Conservation (phyloP, 2,797 vertebrate genomes). For the Oreochromis mossambicus region DNA sequence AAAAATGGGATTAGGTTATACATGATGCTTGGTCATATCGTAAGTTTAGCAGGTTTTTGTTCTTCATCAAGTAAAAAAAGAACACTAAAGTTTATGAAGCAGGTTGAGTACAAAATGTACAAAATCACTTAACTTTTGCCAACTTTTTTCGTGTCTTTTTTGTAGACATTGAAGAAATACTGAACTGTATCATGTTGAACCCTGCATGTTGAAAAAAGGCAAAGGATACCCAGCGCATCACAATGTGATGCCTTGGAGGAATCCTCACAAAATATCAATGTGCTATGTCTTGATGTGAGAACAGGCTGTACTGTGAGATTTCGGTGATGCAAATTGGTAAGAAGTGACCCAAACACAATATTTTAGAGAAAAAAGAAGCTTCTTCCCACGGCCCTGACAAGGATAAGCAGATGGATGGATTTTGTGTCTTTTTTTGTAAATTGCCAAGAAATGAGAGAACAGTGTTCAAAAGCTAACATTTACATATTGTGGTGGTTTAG, state of each 20-base stretch:
- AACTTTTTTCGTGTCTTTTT: not conserved
- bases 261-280: not conserved
- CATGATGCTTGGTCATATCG: fast-evolving
- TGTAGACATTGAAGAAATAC: not conserved
- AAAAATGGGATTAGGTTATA: not conserved
- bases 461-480: not conserved
- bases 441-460: not conserved
- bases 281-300: not conserved
- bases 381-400: not conserved
- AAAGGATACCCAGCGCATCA: not conserved
- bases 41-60: not conserved
- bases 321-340: not conserved
- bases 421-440: not conserved
- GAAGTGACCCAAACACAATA: not conserved
- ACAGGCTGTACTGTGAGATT: not conserved
- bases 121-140: not conserved
- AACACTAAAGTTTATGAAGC: not conserved
- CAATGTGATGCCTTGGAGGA: not conserved
- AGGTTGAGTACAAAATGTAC: fast-evolving
- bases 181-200: not conserved
- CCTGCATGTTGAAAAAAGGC: not conserved
- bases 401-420: not conserved
- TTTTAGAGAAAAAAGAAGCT: not conserved
- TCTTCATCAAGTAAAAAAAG: too few species aligned
- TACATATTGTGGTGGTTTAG: not conserved